Evolutionary conservation across 2,797 vertebrate species (phyloP).

Genomic region (Rhodeus uyekii): DNA sequence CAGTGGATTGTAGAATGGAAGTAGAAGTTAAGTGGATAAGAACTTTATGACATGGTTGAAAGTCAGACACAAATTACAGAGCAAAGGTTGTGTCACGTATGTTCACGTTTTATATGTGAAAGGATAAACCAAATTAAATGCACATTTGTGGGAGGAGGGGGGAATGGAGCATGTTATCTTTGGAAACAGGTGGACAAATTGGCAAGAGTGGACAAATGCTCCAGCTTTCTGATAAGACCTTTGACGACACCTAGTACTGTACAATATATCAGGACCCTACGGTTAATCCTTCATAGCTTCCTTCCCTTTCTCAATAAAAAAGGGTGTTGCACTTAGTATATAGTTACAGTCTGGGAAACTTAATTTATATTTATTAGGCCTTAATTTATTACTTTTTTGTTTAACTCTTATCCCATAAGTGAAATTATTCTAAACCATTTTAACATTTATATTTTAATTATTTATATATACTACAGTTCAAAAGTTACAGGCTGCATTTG

Average conservation of each 20-base stretch:
- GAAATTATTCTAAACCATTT: background rate
- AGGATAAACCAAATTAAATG: slow-evolving; percentile 51
- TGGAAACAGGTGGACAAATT: slow-evolving; percentile 51
- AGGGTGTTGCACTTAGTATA: too few species aligned
- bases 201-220: slow-evolving; percentile 43
- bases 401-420: background rate
- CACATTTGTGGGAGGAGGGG: background rate
- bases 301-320: background rate
- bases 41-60: background rate
- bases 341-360: background rate
- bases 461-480: background rate
- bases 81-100: background rate
- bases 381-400: background rate
- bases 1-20: background rate
- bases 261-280: background rate
- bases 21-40: background rate
- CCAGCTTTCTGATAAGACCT: slow-evolving; percentile 10
- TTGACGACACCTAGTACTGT: background rate
- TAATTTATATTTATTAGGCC: background rate
- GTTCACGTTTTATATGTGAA: background rate
- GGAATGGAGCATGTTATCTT: slow-evolving; percentile 67
- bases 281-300: background rate
- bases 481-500: background rate
- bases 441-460: background rate
- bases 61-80: background rate